Conservation (phyloP, 2,113 vertebrate genomes). For the Thalassarche chlororhynchos region DNA sequence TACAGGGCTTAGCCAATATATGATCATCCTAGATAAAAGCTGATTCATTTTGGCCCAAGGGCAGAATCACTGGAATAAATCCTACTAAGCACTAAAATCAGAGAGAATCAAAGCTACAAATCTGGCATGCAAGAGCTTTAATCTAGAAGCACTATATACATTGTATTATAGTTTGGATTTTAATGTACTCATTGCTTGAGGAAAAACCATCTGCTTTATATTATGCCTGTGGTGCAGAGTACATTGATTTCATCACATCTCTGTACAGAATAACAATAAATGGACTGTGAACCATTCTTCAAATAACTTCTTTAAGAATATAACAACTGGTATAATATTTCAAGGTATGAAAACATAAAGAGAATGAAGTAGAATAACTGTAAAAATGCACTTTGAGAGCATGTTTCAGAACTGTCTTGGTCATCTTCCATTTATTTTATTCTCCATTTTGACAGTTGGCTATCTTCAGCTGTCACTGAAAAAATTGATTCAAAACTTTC, state of each 20-base stretch:
- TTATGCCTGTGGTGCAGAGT: conserved; percentile 53
- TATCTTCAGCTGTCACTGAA: conserved; percentile 1
- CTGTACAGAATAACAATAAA: conserved; percentile 67
- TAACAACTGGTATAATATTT: conserved; percentile 42
- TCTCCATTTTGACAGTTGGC: not conserved
- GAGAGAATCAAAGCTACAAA: conserved; percentile 63
- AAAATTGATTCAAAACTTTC: not conserved
- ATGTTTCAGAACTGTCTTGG: not conserved
- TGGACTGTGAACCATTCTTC: conserved; percentile 62
- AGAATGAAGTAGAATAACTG: not conserved
- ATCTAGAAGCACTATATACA: conserved; percentile 60
- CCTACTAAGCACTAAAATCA: conserved; percentile 50
- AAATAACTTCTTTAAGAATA: conserved; percentile 58
- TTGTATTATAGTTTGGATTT: conserved; percentile 51
- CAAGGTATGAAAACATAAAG: conserved; percentile 1
- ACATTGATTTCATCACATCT: conserved; percentile 73
- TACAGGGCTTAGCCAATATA: conserved; percentile 32
- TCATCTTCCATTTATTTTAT: conserved; percentile 25
- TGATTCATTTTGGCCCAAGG: conserved; percentile 67
- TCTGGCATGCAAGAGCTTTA: conserved; percentile 67
- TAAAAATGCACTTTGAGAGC: conserved; percentile 21
- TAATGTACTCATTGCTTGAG: conserved; percentile 44
- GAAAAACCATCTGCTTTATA: conserved; percentile 73
- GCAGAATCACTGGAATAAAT: conserved; percentile 62
- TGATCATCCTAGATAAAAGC: conserved; percentile 40